Percentiles rank a stretch among this genome's conserved stretches.
Evolutionary conservation across 2,797 vertebrate genomes (phyloP).

Genomic region (Leontocebus nigricollis): DNA sequence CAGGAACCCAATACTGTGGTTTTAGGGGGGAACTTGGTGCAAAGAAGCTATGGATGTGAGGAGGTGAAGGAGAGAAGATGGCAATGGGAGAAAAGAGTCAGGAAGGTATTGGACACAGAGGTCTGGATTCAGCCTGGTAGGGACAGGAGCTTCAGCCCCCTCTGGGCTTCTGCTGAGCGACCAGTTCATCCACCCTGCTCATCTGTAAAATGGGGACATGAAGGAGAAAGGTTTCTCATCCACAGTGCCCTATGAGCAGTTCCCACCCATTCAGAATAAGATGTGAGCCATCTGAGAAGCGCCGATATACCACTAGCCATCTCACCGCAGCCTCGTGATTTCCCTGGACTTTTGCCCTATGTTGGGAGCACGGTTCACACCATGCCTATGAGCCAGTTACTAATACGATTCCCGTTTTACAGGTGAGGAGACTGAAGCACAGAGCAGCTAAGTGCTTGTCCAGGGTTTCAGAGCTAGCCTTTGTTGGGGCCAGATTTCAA

Average conservation of each 20-base stretch:
- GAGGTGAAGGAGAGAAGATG: too few relatives aligned
- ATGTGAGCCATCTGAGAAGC: background rate
- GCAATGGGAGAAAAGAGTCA: background rate
- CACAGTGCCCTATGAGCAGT: background rate
- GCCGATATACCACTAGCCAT: rapidly evolving
- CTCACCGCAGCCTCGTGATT: too few relatives aligned
- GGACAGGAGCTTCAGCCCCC: too few relatives aligned
- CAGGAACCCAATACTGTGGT: background rate
- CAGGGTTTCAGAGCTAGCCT: background rate
- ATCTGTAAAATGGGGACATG: background rate
- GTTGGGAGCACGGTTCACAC: background rate
- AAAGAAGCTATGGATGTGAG: background rate
- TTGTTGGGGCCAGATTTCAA: background rate
- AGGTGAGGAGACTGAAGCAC: background rate
- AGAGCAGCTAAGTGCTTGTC: background rate
- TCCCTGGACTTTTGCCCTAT: background rate
- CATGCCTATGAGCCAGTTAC: background rate
- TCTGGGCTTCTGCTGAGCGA: background rate
- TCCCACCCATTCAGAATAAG: background rate
- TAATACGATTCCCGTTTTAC: background rate
- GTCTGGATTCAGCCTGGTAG: background rate
- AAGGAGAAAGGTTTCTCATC: background rate
- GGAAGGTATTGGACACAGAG: background rate
- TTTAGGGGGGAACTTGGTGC: background rate
- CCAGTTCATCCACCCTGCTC: background rate